Percentiles rank a stretch among this genome's conserved stretches.
phyloP scores from a whole-genome alignment of 2,888 invertebrate species.

The Melinopterus prodromus region DNA sequence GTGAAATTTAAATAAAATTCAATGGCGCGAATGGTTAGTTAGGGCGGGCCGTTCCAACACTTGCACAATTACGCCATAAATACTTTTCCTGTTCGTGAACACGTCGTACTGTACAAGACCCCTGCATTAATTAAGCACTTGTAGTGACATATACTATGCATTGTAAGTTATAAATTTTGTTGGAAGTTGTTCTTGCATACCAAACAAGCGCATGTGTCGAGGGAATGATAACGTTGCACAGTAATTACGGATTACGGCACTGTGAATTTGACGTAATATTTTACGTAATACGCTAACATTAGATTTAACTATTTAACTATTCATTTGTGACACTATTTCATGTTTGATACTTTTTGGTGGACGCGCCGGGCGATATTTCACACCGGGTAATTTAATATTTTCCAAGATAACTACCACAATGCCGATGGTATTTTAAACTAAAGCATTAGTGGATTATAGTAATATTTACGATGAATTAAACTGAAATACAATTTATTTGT shows the following conservation, averaged over 20 bases:
- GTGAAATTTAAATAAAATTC: not conserved
- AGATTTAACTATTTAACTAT: too few species aligned
- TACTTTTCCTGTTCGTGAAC: not conserved
- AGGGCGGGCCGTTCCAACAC: not conserved
- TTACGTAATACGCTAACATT: not conserved
- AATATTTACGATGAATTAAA: too few species aligned
- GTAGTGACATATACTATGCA: not conserved
- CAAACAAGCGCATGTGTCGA: not conserved
- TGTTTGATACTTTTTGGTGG: too few species aligned
- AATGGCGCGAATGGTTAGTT: slow-evolving; percentile 4
- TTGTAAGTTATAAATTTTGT: not conserved
- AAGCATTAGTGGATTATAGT: too few species aligned
- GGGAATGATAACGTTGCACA: not conserved
- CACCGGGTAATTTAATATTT: too few species aligned
- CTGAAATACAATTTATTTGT: too few species aligned
- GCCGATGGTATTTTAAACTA: too few species aligned
- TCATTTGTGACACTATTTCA: too few species aligned
- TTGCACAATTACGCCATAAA: not conserved
- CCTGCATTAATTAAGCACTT: not conserved
- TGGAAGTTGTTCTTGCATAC: not conserved
- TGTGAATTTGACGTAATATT: not conserved
- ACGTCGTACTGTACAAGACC: not conserved
- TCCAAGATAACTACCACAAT: too few species aligned
- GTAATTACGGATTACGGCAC: not conserved
- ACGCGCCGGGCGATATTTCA: too few species aligned